Base-by-base conservation (phyloP, 1,140 invertebrate species). In the Diorhabda carinulata region DNA sequence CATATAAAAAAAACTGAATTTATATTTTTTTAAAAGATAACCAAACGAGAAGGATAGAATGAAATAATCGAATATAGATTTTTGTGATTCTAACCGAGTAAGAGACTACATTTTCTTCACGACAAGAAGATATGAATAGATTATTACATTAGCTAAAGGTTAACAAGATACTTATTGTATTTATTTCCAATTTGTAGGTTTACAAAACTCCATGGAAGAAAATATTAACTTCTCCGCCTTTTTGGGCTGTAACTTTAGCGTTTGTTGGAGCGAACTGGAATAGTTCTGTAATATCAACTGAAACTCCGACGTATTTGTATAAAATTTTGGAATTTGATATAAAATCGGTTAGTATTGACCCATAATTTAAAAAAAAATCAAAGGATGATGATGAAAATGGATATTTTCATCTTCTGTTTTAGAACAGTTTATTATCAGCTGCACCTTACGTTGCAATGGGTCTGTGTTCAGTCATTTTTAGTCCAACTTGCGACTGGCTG, bases 231-330 rank as follows among this genome's bases (percentile, higher is more conserved):
- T 94, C 92, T 2, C 63, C 87, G 3, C 92, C 95, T 0, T 89
- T 97, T 72, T 94, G 91, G 91, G 90, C 94, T 0, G 82, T 97
- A 6, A 86, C 94, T 57, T 79, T 95, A 0, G 88, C 87, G 0
- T 93, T 97, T 77, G 91, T 93, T 78, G 89, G 92, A 0, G 91
- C 96, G 76, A 94, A 93, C 77, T 98, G 95, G 95, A 94, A 94
- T 1, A 95, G 93, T 77, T 96, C 95, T 82, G 96, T 92, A 3
- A 84, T 98, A 58, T 84, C 98, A 58, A 96, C 94, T 0, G 89
- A 96, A 81, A 90, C 98, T 71, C 97, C 97, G 0, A 92, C 88
- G 1, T 99, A 96, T 78, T 90, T 98, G 85, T 89, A 90, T 42
- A 87, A 88, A 65, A 88, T 97, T 0, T 83, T 98, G 0, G 81